These are phyloP conservation scores for Acarapis woodi DNA, from an alignment of 1,140 invertebrate species.

Conservation along the genomic window DNA sequence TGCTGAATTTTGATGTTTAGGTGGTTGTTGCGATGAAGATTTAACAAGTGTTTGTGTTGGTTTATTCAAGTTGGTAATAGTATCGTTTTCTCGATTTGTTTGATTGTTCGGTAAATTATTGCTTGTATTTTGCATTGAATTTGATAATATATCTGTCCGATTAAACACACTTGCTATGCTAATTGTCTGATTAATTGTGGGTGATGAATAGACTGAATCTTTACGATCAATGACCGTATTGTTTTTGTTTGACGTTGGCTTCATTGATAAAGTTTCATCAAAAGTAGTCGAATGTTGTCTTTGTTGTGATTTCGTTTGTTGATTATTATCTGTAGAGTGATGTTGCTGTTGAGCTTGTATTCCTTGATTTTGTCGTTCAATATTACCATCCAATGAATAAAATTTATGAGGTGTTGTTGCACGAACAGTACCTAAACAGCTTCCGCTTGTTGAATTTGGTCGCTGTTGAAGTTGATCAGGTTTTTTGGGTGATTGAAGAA, in stretches of 20 bases:
- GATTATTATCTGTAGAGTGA: no score
- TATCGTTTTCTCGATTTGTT: neutral
- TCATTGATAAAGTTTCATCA: neutral
- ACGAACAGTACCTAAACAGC: no score
- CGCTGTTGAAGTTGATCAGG: no score
- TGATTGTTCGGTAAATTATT: neutral
- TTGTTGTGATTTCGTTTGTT: no score
- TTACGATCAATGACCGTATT: neutral
- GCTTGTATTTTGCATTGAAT: neutral
- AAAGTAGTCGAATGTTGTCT: no score
- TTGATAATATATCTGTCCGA: slow-evolving; percentile 6
- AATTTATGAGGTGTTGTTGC: no score
- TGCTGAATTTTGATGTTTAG: neutral
- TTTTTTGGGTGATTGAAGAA: no score
- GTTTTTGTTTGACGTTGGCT: neutral
- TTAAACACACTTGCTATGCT: slow-evolving; percentile 12
- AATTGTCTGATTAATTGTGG: slow-evolving; percentile 10
- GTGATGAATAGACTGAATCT: slow-evolving; percentile 6
- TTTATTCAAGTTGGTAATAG: neutral
- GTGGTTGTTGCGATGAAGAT: neutral
- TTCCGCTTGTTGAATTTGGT: no score
- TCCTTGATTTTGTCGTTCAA: neutral
- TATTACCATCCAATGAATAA: no score
- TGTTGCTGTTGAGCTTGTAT: neutral
- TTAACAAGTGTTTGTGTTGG: neutral